These are phyloP conservation scores for Adelphocoris suturalis DNA, from an alignment of 2,888 invertebrate genomes.

Conservation along the genomic window DNA sequence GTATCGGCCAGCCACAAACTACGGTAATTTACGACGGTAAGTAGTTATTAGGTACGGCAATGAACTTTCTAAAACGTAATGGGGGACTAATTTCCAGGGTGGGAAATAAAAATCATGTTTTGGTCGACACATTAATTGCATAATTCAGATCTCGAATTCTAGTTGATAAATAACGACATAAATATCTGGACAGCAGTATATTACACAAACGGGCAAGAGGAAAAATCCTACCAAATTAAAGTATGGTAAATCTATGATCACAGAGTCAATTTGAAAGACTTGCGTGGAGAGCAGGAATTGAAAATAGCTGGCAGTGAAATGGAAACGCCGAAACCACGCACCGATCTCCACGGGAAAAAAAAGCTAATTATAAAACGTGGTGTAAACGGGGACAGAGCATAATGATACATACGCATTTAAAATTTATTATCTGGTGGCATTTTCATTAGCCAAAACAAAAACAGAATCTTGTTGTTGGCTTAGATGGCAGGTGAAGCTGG, in stretches of 20 bases:
- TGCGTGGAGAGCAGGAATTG: background rate
- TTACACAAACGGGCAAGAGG: background rate
- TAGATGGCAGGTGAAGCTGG: conserved; percentile 73
- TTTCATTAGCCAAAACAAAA: conserved; percentile 7
- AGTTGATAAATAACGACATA: background rate
- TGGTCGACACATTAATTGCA: background rate
- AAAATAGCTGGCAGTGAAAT: background rate
- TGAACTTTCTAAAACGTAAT: background rate
- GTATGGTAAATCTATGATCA: conserved; percentile 29
- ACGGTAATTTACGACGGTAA: background rate
- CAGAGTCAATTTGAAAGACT: conserved; percentile 32
- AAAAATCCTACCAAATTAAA: background rate
- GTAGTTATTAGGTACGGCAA: background rate
- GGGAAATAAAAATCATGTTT: background rate
- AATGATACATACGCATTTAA: conserved; percentile 46
- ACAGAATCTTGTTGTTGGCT: conserved; percentile 1
- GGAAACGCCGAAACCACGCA: conserved; percentile 11
- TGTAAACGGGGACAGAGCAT: conserved; percentile 54
- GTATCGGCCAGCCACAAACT: background rate
- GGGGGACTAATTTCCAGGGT: background rate
- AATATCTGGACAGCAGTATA: background rate
- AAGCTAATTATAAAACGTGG: conserved; percentile 11
- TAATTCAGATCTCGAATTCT: background rate
- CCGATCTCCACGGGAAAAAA: background rate
- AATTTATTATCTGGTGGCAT: conserved; percentile 53